Base-by-base conservation (phyloP, 30 jellyfish, hydroid and myxozoan species). In the Turritopsis dohrnii region DNA sequence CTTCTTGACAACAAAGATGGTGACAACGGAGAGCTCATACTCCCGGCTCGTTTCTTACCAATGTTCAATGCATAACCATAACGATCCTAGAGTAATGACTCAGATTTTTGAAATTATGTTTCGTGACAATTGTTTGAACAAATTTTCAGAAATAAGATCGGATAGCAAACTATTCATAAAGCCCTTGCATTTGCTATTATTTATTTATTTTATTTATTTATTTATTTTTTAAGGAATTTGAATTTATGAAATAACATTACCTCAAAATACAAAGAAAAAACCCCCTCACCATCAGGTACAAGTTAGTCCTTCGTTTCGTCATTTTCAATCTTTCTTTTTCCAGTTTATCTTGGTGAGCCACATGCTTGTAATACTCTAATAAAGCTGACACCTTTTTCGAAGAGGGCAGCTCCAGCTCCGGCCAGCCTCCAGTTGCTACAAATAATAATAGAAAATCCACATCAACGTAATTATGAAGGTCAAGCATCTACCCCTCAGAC, bases 381-480 rank as follows among this genome's bases (percentile, higher is more conserved):
- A 92, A 84, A 18, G 90, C 66, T 13, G 94, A 72, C 85, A 92
- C 84, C 92, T 92, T 91, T 54, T 92, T 92, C 18, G 96, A 26
- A 18, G 81, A 79, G 7, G 96, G 84, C 54, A 74, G 95, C 29
- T 92, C 98, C 60, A 81, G 84, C 76, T 88, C 98, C 31, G 96
- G 96, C 98, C 98, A 92, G 8, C 96, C 96, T 1, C 98, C 98
- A 88, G 95, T 92, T n/a, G 95, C 98, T 92, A 52, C 24, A 92
- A 86, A 52, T 21, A 66, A 80, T 18, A 23, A 72, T 18, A 72
- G 24, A 21, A 19, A 72, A 72, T 72, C 81, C 18, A 20, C 24
- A 72, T 23, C 73, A 18, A 60, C 73, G 21, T n/a, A 3, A 41
- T 41, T 41, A 3, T 41, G 60, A 41, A 41, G 60, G 60, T 5